Percentiles rank a stretch among this genome's conserved stretches.
These are phyloP conservation scores for Idaea dimidiata DNA, from an alignment of 2,888 invertebrate genomes.

Conservation along the genomic window DNA sequence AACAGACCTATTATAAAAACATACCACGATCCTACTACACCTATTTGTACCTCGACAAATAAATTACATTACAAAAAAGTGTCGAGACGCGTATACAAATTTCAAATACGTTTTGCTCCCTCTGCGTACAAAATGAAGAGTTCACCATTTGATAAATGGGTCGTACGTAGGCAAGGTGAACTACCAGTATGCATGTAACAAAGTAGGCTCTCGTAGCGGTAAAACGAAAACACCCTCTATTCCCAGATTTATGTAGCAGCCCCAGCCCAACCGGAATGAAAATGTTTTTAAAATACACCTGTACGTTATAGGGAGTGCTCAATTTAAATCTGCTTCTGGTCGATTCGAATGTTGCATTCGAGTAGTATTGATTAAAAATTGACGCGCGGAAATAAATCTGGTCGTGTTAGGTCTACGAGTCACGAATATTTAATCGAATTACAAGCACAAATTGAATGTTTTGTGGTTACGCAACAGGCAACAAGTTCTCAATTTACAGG, in stretches of 20 bases:
- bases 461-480: not conserved
- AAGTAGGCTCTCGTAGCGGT: conserved; percentile 5
- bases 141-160: conserved; percentile 4
- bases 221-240: conserved; percentile 4
- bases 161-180: not conserved
- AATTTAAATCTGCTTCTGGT: not conserved
- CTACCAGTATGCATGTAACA: conserved; percentile 2
- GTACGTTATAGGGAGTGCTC: not conserved
- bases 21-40: not conserved
- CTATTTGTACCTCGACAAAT: not conserved
- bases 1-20: not conserved
- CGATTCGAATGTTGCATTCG: conserved; percentile 1
- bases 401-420: not conserved
- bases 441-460: not conserved
- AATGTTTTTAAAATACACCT: conserved; percentile 4
- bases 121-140: conserved; percentile 4
- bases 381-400: not conserved
- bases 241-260: conserved; percentile 2
- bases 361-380: not conserved
- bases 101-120: conserved; percentile 2
- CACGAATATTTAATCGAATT: not conserved
- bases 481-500: not conserved
- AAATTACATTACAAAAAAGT: conserved; percentile 1
- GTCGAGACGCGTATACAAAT: conserved; percentile 1
- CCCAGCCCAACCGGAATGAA: not conserved